Conservation (phyloP, 2,797 vertebrate species). For the Premnoplex brunnescens region DNA sequence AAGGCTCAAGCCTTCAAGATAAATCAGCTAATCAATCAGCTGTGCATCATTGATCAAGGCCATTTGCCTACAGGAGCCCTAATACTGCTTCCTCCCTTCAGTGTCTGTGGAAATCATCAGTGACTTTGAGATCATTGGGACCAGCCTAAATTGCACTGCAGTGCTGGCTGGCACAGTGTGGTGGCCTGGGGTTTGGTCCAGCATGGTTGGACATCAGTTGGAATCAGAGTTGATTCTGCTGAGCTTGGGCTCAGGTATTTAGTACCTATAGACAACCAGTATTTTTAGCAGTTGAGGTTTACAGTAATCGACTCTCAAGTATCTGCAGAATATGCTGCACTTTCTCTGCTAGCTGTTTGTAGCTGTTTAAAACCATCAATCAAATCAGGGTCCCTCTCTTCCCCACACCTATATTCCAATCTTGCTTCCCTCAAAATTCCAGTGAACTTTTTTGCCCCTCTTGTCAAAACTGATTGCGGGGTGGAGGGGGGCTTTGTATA, state of each 20-base stretch:
- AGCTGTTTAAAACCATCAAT: slow-evolving; percentile 6
- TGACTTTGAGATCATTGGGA: neutral
- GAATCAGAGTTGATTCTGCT: neutral
- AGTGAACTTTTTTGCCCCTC: neutral
- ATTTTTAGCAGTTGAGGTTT: slow-evolving; percentile 51
- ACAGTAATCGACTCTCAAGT: neutral
- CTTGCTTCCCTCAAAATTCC: neutral
- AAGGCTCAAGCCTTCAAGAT: neutral
- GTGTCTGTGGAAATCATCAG: neutral
- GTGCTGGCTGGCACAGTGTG: neutral
- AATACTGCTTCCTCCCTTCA: neutral
- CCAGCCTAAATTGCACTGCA: neutral
- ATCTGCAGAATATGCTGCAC: slow-evolving; percentile 36
- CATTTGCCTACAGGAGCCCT: rapidly evolving
- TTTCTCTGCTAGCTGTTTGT: slow-evolving; percentile 13
- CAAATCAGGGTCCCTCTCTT: slow-evolving; percentile 27
- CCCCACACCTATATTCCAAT: neutral
- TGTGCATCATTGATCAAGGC: neutral
- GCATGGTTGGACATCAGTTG: neutral
- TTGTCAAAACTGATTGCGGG: neutral
- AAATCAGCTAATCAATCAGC: neutral
- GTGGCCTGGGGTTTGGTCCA: neutral
- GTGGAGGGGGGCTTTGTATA: slow-evolving; percentile 48
- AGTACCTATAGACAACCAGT: neutral
- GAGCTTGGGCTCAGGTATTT: slow-evolving; percentile 15